These are phyloP conservation scores for Notospermus geniculatus DNA, from an alignment of 1,140 invertebrate species.

Conservation along the genomic window DNA sequence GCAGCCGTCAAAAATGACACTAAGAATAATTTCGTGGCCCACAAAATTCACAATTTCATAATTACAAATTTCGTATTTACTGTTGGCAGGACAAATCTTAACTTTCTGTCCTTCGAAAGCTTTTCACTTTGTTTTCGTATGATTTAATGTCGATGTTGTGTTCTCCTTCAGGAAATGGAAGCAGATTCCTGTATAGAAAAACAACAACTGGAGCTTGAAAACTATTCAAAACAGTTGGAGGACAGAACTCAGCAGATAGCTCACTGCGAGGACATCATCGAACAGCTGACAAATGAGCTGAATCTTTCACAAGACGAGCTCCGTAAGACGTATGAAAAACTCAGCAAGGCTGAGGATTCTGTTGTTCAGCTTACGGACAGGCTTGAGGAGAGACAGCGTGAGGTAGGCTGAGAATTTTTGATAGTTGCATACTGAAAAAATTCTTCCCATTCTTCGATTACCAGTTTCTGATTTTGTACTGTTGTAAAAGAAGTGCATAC, in stretches of 20 bases:
- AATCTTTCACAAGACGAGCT: constrained; percentile 46
- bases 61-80: background rate
- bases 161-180: constrained; percentile 30
- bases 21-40: no score
- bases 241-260: constrained; percentile 42
- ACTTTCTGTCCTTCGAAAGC: background rate
- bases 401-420: constrained; percentile 29
- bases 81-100: background rate
- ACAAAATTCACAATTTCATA: no score
- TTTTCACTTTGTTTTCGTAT: background rate
- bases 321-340: constrained; percentile 35
- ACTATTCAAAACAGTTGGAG: constrained; percentile 36
- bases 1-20: no score
- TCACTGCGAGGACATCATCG: constrained; percentile 50
- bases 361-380: constrained; percentile 39
- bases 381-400: constrained; percentile 32
- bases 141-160: background rate
- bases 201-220: constrained; percentile 43
- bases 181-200: constrained; percentile 44
- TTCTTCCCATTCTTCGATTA: no score
- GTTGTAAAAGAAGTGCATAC: no score
- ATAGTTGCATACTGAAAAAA: no score
- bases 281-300: constrained; percentile 50
- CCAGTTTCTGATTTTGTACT: no score
- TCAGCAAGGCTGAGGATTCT: constrained; percentile 40